Evolutionary conservation across 2,888 invertebrate genomes (phyloP).

Genomic region (Drosophila antonietae): DNA sequence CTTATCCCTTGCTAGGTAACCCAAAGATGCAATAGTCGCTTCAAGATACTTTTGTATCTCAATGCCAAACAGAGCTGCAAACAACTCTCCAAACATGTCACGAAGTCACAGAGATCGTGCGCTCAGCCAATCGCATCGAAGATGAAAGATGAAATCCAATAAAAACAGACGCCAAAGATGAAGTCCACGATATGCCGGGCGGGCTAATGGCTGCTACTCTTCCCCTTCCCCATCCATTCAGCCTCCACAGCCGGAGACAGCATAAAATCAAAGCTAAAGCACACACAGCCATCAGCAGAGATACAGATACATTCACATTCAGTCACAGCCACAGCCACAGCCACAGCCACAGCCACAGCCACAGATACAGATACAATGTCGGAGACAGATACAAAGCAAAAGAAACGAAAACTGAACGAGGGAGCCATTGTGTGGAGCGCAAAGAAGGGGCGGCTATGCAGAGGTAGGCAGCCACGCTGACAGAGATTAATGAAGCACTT

Average conservation of each 20-base stretch:
- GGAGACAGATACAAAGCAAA: conserved; percentile 40
- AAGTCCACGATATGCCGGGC: conserved; percentile 39
- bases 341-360: conserved; percentile 16
- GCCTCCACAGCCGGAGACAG: conserved; percentile 4
- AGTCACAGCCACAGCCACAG: conserved; percentile 18
- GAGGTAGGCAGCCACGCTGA: conserved; percentile 50
- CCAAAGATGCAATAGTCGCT: background rate
- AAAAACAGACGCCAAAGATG: conserved; percentile 41
- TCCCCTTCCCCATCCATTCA: background rate
- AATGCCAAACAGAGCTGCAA: conserved; percentile 4
- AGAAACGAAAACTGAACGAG: conserved; percentile 56
- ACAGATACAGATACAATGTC: conserved; percentile 17
- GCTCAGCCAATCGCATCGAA: conserved; percentile 26
- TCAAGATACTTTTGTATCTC: conserved; percentile 1
- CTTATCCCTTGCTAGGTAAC: background rate
- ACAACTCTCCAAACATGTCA: conserved; percentile 5
- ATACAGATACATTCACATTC: conserved; percentile 25
- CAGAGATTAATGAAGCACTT: conserved; percentile 81
- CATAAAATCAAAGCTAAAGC: conserved; percentile 63
- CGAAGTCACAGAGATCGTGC: conserved; percentile 5
- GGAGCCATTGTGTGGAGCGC: background rate
- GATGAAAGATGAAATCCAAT: conserved; percentile 45
- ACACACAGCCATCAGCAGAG: conserved; percentile 33
- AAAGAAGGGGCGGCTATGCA: background rate
- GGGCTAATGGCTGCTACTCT: conserved; percentile 9